A percentile compares a stretch with the other conserved stretches of the same genome.
These are phyloP conservation scores for Tretioscincus oriximinensis DNA, from an alignment of 2,113 vertebrate genomes.

Conservation along the genomic window DNA sequence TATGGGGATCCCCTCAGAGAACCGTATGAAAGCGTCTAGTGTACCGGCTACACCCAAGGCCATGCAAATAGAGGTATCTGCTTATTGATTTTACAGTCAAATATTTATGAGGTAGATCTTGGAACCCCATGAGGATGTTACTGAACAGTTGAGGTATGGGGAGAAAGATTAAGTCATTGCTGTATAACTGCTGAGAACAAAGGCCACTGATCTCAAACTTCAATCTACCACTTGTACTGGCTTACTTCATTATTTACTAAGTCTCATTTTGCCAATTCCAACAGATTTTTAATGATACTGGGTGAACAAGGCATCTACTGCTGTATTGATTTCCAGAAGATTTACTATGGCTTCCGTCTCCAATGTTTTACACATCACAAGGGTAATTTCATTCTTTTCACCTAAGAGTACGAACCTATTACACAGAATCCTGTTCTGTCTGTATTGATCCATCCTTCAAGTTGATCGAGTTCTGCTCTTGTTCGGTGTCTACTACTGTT, in stretches of 20 bases:
- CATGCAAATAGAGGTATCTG: neutral
- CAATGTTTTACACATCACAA: neutral
- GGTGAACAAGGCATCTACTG: neutral
- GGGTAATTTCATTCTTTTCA: neutral
- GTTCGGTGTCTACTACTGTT: neutral
- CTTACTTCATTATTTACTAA: neutral
- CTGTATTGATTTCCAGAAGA: neutral
- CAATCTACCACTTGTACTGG: neutral
- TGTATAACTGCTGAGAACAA: neutral
- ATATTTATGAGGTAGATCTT: slow-evolving; percentile 1
- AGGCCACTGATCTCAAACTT: neutral
- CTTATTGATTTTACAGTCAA: slow-evolving; percentile 11
- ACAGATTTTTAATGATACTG: neutral
- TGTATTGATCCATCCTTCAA: neutral
- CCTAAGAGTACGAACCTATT: neutral
- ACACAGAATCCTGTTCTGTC: neutral
- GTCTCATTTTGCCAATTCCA: neutral
- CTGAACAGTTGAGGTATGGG: neutral
- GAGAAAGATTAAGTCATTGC: neutral
- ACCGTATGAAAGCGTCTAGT: slow-evolving; percentile 30
- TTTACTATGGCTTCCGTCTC: neutral
- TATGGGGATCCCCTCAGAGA: slow-evolving; percentile 55
- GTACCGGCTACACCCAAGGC: neutral
- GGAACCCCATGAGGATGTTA: slow-evolving; percentile 19
- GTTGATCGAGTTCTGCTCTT: neutral